Base-by-base conservation (phyloP, 2,113 vertebrate species). In the Oxygymnocypris stewartii region DNA sequence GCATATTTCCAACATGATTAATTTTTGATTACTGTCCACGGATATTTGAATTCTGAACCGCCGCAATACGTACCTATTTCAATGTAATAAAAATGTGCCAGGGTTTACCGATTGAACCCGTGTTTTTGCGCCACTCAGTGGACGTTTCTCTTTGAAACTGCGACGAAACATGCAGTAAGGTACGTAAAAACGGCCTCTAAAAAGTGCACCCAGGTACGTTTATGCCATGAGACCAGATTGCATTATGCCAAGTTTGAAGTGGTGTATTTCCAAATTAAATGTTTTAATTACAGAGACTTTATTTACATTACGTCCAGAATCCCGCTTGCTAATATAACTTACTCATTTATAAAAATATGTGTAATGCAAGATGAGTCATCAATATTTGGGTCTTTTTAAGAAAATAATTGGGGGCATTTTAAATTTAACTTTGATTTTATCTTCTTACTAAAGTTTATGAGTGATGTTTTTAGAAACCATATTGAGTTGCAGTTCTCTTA, bases 401-500 rank as follows among this genome's bases (percentile, higher is more conserved):
- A 73, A 73, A 73, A 20, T 20, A 73, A 20, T 20, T 40, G 18
- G 20, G 9, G 37, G 6, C 10, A n/a, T n/a, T 61, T 61, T 31
- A 31, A 14, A 67, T 67, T 13, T 5, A 6, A 67, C 31, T 67
- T 6, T 5, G n/a, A 67, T 67, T 67, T 67, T 14, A 67, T 67
- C 63, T 28, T 67, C 28, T 31, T 67, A 28, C 42, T 25, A 14
- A 25, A 14, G 42, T 75, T 4, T 12, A 40, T 12, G 42, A 2
- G 28, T 28, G 74, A n/a, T 47, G n/a, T 76, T 47, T 74, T 47
- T 76, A 47, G 6, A 76, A 49, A 9, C 2, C 11, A 4, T 49
- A 47, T 47, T 76, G n/a, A 28, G 74, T 76, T 28, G 6, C 71
- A 74, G 37, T 78, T 78, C 14, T 20, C 16, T 54, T 78, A 78